Evolutionary conservation across 2,888 invertebrate genomes (phyloP).

Genomic region (Zootermopsis nevadensis): DNA sequence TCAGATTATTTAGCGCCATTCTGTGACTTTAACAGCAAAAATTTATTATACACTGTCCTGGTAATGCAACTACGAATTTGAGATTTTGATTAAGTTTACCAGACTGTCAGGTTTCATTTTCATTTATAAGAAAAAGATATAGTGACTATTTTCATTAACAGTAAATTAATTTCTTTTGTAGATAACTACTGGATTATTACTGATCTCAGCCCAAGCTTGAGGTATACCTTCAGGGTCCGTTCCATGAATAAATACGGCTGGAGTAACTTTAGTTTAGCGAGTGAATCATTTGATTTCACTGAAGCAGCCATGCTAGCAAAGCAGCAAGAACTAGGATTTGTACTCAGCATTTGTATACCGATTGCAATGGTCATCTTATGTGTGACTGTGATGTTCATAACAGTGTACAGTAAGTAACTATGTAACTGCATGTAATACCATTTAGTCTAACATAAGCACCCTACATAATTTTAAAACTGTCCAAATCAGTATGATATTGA

Average conservation of each 20-base stretch:
- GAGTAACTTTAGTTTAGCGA: conserved; percentile 79
- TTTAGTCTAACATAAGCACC: no score
- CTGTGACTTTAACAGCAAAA: no score
- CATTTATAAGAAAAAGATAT: no score
- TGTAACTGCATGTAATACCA: no score
- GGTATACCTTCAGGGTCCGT: conserved; percentile 79
- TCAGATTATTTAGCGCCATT: no score
- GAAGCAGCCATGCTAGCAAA: conserved; percentile 66
- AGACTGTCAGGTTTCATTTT: no score
- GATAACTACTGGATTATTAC: conserved; percentile 85
- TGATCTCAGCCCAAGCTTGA: conserved; percentile 70
- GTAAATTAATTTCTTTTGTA: conserved; percentile 57
- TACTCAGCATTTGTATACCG: conserved; percentile 74
- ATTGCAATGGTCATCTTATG: conserved; percentile 63
- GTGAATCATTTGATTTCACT: conserved; percentile 70
- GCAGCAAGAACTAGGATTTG: conserved; percentile 68
- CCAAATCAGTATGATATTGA: no score
- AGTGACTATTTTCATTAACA: no score
- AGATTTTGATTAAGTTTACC: no score
- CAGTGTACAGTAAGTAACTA: conserved; percentile 66
- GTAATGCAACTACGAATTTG: no score
- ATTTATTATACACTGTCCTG: no score
- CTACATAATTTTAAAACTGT: no score
- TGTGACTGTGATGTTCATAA: conserved; percentile 63
- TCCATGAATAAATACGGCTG: conserved; percentile 86